A percentile compares a stretch with the other conserved stretches of the same genome.
phyloP scores from a whole-genome alignment of 2,888 invertebrate species.

The Pyrrhosoma nymphula region DNA sequence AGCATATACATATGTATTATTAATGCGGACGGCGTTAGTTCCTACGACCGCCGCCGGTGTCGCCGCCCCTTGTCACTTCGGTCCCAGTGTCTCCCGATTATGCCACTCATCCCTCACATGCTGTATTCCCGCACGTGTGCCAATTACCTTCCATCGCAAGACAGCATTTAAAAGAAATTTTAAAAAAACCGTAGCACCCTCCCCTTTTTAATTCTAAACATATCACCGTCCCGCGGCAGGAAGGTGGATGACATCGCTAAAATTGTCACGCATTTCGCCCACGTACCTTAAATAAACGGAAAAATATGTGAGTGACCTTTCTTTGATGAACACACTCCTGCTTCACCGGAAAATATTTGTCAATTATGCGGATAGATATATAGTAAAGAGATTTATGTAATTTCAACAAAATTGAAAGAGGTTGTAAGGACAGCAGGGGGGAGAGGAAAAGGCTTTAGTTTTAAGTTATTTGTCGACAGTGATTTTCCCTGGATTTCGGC shows the following conservation, averaged over 20 bases:
- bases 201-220: background rate
- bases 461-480: too few relatives aligned
- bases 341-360: too few relatives aligned
- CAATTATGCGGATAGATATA: too few relatives aligned
- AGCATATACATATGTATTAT: background rate
- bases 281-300: background rate
- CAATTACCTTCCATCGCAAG: background rate
- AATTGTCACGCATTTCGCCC: background rate
- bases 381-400: too few relatives aligned
- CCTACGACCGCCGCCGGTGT: background rate
- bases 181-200: background rate
- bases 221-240: background rate
- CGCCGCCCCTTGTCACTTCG: background rate
- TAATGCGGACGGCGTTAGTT: background rate
- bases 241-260: background rate
- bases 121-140: background rate
- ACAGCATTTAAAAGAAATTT: background rate
- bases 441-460: too few relatives aligned
- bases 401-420: too few relatives aligned
- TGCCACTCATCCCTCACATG: background rate
- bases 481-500: too few relatives aligned
- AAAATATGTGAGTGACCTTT: too few relatives aligned
- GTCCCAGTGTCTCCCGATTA: background rate
- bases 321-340: too few relatives aligned
- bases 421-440: too few relatives aligned